phyloP scores from a whole-genome alignment of 2,888 invertebrate species.

The Parnassius apollo region DNA sequence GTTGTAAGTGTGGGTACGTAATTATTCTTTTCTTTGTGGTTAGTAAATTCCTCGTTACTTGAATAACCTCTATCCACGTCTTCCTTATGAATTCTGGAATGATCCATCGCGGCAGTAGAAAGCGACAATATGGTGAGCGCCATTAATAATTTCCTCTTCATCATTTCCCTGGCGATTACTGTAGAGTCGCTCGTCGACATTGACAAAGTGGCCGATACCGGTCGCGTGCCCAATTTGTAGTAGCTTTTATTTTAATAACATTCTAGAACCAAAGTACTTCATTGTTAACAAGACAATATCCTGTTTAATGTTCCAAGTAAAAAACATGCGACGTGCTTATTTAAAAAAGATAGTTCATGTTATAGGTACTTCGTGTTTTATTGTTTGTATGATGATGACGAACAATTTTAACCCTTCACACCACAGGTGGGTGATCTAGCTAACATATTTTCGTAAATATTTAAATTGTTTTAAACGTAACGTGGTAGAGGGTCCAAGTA shows the following conservation, averaged over 20 bases:
- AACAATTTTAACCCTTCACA: no score
- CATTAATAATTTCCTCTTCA: slow-evolving; percentile 22
- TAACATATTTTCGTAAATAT: no score
- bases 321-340: slow-evolving; percentile 21
- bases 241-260: slow-evolving; percentile 21
- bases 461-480: no score
- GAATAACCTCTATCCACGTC: neutral
- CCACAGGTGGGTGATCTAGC: no score
- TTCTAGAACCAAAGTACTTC: slow-evolving; percentile 8
- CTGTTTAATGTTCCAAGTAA: slow-evolving; percentile 21
- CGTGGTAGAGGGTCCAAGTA: no score
- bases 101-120: slow-evolving; percentile 6
- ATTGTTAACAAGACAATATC: slow-evolving; percentile 24
- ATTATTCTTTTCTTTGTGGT: slow-evolving; percentile 1
- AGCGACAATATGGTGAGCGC: slow-evolving; percentile 18
- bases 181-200: slow-evolving; percentile 19
- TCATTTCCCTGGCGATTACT: slow-evolving; percentile 10
- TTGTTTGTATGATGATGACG: no score
- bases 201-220: slow-evolving; percentile 2
- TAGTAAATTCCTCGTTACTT: neutral
- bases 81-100: slow-evolving; percentile 2
- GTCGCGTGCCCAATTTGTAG: slow-evolving; percentile 25
- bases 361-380: no score
- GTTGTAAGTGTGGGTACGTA: slow-evolving; percentile 36
- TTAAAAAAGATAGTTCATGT: slow-evolving; percentile 12